phyloP scores from a whole-genome alignment of 2,888 invertebrate genomes.

The Eurytoma adleriae region DNA sequence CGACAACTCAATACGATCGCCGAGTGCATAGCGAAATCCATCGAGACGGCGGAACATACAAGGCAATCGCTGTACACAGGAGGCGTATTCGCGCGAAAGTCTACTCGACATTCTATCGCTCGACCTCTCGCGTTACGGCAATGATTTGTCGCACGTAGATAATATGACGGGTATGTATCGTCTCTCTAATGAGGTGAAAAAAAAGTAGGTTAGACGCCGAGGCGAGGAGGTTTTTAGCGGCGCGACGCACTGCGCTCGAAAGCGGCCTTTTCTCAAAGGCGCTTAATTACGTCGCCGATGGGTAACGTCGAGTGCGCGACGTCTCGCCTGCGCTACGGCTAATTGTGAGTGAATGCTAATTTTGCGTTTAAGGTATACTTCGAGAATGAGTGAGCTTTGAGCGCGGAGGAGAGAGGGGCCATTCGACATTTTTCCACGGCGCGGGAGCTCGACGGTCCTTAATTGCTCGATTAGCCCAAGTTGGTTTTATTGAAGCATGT shows the following conservation, averaged over 20 bases:
- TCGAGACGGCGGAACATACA: no score
- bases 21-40: no score
- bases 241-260: not conserved
- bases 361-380: not conserved
- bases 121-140: constrained; percentile 11
- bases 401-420: no score
- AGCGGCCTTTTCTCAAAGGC: not conserved
- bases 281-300: not conserved
- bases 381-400: not conserved
- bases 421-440: no score
- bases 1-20: not conserved
- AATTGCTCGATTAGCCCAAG: no score
- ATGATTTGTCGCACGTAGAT: constrained; percentile 36
- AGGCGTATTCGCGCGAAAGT: no score
- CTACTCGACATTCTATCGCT: not conserved
- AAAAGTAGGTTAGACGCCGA: constrained; percentile 21
- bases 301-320: no score
- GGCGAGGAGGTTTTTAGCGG: not conserved
- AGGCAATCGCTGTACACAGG: no score
- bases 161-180: constrained; percentile 8
- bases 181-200: constrained; percentile 12
- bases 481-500: constrained; percentile 9
- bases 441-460: not conserved
- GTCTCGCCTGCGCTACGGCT: no score
- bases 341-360: not conserved